Base-by-base conservation (phyloP, 2,888 invertebrate species). In the Platerodrilus igneus region DNA sequence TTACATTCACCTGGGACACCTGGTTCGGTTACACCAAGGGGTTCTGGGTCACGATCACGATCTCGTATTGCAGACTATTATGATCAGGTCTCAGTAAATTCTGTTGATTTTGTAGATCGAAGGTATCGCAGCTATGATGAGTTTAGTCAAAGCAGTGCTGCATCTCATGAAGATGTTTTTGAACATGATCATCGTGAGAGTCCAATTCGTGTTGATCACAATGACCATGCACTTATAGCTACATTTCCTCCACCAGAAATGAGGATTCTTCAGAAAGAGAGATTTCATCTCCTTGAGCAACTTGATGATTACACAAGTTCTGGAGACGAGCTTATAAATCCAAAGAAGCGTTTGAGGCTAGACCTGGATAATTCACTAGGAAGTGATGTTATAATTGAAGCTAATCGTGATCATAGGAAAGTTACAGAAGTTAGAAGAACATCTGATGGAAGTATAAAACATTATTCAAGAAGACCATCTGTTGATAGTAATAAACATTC, bases 241-340 rank as follows among this genome's bases (percentile, higher is more conserved):
- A 62, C 64, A 5, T 59, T 64, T 42, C 50, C 62, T 30, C 75
- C 74, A 8, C 71, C 76, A 47, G 81, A 82, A 64, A 80, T 83
- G 53, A 69, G 81, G 54, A 76, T 77, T 58, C 70, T 82, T 51
- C 81, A 83, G 62, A 83, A 83, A 60, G 82, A 82, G 61, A 73
- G 83, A 32, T 79, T 79, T 30, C 79, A 80, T 60, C 70, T 83
- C 41, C 69, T 82, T 51, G 82, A 83, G 63, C 81, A 83, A 62
- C 72, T 80, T 56, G 80, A 81, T 59, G 81, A 82, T 57, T 80
- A 80, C 69, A 77, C 77, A 56, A 81, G 81, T 63, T 80, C 80
- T 59, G 81, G 81, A 46, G 81, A 81, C 64, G 81, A 81, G 61
- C 61, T 76, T 53, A 74, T 78, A 50, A 76, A 77, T 53, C 78